A percentile compares a stretch with the other conserved stretches of the same genome.
These are phyloP conservation scores for Ciconia stormi DNA, from an alignment of 2,113 vertebrate species.

Conservation along the genomic window DNA sequence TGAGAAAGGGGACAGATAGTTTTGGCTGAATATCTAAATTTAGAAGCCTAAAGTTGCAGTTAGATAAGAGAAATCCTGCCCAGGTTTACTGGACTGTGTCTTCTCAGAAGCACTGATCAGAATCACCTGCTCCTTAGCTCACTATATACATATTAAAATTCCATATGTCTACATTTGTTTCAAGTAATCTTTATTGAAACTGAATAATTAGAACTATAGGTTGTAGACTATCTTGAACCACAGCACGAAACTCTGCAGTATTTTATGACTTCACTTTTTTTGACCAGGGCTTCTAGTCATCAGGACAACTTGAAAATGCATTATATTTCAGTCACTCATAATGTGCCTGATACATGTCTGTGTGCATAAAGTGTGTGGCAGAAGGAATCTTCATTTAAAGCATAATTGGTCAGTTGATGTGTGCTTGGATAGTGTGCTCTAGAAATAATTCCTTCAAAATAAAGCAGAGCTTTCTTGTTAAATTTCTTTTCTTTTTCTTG, in stretches of 20 bases:
- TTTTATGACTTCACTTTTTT: not conserved
- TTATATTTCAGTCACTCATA: not conserved
- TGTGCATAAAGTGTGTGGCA: not conserved
- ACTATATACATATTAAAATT: not conserved
- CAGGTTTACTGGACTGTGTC: not conserved
- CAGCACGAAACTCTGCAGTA: not conserved
- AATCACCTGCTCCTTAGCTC: not conserved
- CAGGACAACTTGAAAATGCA: not conserved
- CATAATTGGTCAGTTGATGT: not conserved
- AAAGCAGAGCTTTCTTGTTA: not conserved
- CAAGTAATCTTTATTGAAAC: not conserved
- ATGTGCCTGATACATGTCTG: not conserved
- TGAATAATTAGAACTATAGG: not conserved
- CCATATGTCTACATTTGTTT: not conserved
- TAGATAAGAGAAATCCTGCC: not conserved
- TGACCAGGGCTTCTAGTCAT: not conserved
- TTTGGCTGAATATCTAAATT: not conserved
- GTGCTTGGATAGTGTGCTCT: not conserved
- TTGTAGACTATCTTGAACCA: not conserved
- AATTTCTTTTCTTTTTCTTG: not conserved
- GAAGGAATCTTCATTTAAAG: not conserved
- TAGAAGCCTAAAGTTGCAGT: not conserved
- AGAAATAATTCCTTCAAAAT: not conserved
- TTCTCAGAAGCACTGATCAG: not conserved
- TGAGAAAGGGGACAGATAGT: not conserved